These are phyloP conservation scores for Oxystoma pomonae DNA, from an alignment of 2,888 invertebrate genomes.

Conservation along the genomic window DNA sequence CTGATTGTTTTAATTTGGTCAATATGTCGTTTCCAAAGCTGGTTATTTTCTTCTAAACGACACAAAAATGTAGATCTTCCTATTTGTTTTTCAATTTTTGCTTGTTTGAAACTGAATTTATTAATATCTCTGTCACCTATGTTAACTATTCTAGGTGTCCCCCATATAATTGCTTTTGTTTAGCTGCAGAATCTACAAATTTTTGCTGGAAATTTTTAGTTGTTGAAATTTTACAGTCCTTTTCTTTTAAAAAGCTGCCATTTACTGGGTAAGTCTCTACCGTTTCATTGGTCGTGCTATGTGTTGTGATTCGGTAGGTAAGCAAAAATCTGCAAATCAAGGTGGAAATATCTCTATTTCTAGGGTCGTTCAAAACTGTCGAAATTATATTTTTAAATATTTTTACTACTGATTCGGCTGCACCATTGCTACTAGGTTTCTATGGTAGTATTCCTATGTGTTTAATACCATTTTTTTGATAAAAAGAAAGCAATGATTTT, in stretches of 20 bases:
- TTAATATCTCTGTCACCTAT: neutral
- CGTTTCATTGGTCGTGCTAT: no score
- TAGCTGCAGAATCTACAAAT: neutral
- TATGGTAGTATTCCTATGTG: neutral
- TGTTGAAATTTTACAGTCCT: neutral
- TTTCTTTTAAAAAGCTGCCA: neutral
- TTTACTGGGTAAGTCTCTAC: neutral
- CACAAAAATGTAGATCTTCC: neutral
- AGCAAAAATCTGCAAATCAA: no score
- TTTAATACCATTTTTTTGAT: neutral
- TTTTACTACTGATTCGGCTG: neutral
- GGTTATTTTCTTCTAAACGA: neutral
- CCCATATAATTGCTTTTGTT: neutral
- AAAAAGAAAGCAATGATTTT: neutral
- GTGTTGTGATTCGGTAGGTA: no score
- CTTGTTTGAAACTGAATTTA: neutral
- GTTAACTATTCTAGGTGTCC: neutral
- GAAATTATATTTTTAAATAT: neutral
- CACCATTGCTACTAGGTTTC: neutral
- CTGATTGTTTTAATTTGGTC: neutral
- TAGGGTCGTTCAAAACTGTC: neutral
- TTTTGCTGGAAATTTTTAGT: no score
- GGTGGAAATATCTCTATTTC: neutral
- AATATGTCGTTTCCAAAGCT: neutral
- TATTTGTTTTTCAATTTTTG: slow-evolving; percentile 1